Evolutionary conservation across 2,888 invertebrate genomes (phyloP), one percentile per base, ranked within the genome.

Genomic region (Tetrapedia diversipes): DNA sequence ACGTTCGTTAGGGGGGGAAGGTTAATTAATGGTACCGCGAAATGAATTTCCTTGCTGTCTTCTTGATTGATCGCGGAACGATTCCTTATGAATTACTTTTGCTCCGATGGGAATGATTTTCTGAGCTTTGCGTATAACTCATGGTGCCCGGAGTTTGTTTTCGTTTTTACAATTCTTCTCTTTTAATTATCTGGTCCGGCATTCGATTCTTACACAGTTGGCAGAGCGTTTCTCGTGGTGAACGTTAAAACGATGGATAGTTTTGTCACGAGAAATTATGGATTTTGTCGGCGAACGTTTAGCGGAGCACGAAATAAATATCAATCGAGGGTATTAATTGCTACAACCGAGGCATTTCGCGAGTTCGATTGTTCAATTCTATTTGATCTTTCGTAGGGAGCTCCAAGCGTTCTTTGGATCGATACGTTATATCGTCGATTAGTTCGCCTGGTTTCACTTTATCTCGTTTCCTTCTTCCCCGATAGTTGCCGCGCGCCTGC

Each of bases 21-120:
- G 39, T 57, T 66, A 66, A 66, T 66, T 45, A 66, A 66, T 56
- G 57, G 19, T 8, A 27, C 22, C 19, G 11, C 16, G 66, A 66
- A 56, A 65, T 47, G 65, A 65, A 57, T 66, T 57, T 57, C 57
- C 29, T 57, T 11, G 57, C 47, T 27, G 47, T 37, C 63, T 22
- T 16, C 14, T 37, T 53, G 63, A 64, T 53, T 41, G 51, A 64
- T 51, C 2, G 49, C 22, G 22, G 51, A 41, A 39, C 34, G 66
- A 34, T 22, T 43, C 43, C 45, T 63, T 64, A 53, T 54, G 11
- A 51, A 53, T 43, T 34, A 53, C 32, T n/a, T 53, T n/a, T 11
- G 27, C 27, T 1, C 8, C 39, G 19, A 47, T 10, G 34, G 24
- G 59, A 43, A 32, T 32, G 29, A 60, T 60, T 45, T 45, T 19